Conservation (phyloP, 2,113 vertebrate genomes). For the Crotalus viridis region DNA sequence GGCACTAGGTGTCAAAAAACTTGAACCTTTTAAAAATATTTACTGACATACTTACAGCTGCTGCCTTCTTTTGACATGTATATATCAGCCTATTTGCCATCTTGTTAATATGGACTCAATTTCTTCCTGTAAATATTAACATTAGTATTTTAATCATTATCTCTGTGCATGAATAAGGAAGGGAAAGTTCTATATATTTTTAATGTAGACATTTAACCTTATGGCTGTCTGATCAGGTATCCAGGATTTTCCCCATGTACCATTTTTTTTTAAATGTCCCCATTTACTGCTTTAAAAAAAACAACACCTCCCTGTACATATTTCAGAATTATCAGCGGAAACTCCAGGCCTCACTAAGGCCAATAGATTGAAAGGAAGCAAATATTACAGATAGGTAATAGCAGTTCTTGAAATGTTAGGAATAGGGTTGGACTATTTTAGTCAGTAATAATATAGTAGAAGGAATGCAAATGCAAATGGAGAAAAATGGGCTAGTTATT, state of each 20-base stretch:
- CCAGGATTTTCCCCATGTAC: neutral
- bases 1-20: neutral
- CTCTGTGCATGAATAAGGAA: neutral
- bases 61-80: neutral
- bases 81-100: neutral
- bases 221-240: neutral
- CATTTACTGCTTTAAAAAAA: neutral
- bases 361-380: neutral
- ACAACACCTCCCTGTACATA: neutral
- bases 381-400: neutral
- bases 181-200: neutral
- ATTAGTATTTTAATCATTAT: neutral
- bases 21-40: neutral
- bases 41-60: neutral
- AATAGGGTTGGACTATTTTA: neutral
- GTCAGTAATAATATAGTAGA: neutral
- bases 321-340: neutral
- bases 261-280: neutral
- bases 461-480: neutral
- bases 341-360: neutral
- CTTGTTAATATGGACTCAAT: neutral
- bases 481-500: neutral
- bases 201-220: neutral
- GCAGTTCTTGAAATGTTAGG: neutral
- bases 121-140: neutral